phyloP scores from a whole-genome alignment of 2,888 invertebrate genomes.

The Nomada flava region DNA sequence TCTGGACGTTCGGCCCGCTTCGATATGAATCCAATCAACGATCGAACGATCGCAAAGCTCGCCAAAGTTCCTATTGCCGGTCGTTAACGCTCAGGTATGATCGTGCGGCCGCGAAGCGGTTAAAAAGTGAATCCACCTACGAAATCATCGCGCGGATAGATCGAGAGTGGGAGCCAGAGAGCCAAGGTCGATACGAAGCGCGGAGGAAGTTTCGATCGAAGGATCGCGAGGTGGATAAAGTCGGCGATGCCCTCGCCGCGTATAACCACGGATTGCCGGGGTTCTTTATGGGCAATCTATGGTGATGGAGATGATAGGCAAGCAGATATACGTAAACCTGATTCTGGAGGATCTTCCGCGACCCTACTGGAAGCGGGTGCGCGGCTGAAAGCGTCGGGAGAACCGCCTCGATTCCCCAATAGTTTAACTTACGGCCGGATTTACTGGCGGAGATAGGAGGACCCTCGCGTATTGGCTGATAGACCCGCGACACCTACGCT shows the following conservation, averaged over 20 bases:
- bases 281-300: slow-evolving; percentile 84
- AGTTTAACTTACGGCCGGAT: slow-evolving; percentile 84
- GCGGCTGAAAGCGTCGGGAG: slow-evolving; percentile 67
- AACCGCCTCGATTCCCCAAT: slow-evolving; percentile 82
- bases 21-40: too few relatives aligned
- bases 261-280: slow-evolving; percentile 83
- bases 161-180: not conserved
- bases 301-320: slow-evolving; percentile 84
- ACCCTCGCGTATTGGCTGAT: slow-evolving; percentile 78
- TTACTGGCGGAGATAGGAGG: slow-evolving; percentile 83
- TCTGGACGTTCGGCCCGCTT: too few relatives aligned
- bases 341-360: slow-evolving; percentile 80
- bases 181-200: slow-evolving; percentile 55
- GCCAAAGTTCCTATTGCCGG: too few relatives aligned
- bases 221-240: slow-evolving; percentile 68
- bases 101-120: not conserved
- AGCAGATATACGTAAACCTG: slow-evolving; percentile 84
- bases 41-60: too few relatives aligned
- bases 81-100: slow-evolving; percentile 11
- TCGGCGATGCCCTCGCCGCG: slow-evolving; percentile 66
- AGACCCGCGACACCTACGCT: slow-evolving; percentile 80
- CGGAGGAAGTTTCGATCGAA: slow-evolving; percentile 72
- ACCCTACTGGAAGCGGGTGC: slow-evolving; percentile 67
- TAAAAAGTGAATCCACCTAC: slow-evolving; percentile 23
- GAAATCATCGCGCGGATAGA: slow-evolving; percentile 27